These are phyloP conservation scores for Hyles vespertilio DNA, from an alignment of 1,140 invertebrate genomes.

Conservation along the genomic window DNA sequence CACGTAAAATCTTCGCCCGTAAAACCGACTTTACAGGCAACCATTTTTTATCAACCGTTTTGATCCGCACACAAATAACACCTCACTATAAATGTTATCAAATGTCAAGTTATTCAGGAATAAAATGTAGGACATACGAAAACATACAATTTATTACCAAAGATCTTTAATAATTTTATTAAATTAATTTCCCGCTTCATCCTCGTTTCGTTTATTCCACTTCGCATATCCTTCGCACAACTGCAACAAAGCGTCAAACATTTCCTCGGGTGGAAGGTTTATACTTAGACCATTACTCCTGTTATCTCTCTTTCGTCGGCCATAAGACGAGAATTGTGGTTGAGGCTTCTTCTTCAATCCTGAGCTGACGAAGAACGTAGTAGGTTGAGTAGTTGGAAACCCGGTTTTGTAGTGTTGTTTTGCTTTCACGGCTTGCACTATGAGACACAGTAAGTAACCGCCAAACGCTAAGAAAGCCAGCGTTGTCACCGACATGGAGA, in stretches of 20 bases:
- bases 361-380: slow-evolving; percentile 53
- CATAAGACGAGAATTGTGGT: slow-evolving; percentile 54
- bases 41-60: too few species aligned
- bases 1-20: too few species aligned
- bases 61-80: too few species aligned
- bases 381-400: slow-evolving; percentile 43
- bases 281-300: slow-evolving; percentile 21
- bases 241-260: slow-evolving; percentile 71
- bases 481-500: slow-evolving; percentile 83
- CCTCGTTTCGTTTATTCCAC: slow-evolving; percentile 45
- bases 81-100: too few species aligned
- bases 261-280: slow-evolving; percentile 60
- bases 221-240: slow-evolving; percentile 76
- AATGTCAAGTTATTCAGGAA: too few species aligned
- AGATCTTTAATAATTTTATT: too few species aligned
- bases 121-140: too few species aligned
- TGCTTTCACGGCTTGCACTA: slow-evolving; percentile 82
- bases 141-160: too few species aligned
- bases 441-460: slow-evolving; percentile 84
- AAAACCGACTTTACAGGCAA: too few species aligned
- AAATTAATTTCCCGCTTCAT: too few species aligned
- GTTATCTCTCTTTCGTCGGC: slow-evolving; percentile 52
- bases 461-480: slow-evolving; percentile 87
- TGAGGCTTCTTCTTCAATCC: slow-evolving; percentile 68
- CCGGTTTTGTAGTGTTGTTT: slow-evolving; percentile 37